These are phyloP conservation scores for Enteromius anoplus DNA, from an alignment of 2,797 vertebrate genomes.

Conservation along the genomic window DNA sequence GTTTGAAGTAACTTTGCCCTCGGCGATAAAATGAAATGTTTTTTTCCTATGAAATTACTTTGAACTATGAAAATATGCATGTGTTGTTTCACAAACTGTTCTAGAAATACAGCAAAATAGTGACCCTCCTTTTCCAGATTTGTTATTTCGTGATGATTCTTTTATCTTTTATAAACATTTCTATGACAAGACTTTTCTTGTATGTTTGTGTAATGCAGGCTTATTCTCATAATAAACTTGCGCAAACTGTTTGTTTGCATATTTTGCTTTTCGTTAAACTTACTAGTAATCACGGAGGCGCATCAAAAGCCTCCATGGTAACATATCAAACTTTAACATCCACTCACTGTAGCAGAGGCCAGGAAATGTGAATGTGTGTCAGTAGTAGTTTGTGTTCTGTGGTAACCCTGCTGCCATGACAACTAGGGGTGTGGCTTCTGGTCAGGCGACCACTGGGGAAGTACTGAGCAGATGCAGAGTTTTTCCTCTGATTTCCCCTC, in stretches of 20 bases:
- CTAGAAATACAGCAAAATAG: neutral
- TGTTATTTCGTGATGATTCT: neutral
- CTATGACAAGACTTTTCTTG: neutral
- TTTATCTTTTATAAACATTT: neutral
- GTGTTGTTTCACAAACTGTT: neutral
- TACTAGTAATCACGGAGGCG: constrained; percentile 57
- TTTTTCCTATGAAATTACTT: neutral
- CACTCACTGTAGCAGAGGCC: constrained; percentile 61
- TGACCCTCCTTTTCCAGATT: neutral
- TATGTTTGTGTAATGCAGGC: constrained; percentile 15
- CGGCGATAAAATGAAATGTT: neutral
- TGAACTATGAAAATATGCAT: neutral
- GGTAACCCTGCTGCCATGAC: constrained; percentile 69
- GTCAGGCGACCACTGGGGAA: constrained; percentile 47
- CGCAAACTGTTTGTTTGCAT: constrained; percentile 7
- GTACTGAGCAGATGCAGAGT: constrained; percentile 24
- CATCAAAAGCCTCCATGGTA: constrained; percentile 66
- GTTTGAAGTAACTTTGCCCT: constrained; percentile 13
- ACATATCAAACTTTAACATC: constrained; percentile 67
- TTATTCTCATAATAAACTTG: constrained; percentile 9
- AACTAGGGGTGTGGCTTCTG: constrained; percentile 68
- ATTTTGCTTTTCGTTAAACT: constrained; percentile 47
- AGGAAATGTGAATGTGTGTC: constrained; percentile 60
- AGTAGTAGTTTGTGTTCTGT: constrained; percentile 57
- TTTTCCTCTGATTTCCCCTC: neutral